Evolutionary conservation across 2,888 invertebrate species (phyloP), one percentile per base, ranked within the genome.

Genomic region (Andrena haemorrhoa): DNA sequence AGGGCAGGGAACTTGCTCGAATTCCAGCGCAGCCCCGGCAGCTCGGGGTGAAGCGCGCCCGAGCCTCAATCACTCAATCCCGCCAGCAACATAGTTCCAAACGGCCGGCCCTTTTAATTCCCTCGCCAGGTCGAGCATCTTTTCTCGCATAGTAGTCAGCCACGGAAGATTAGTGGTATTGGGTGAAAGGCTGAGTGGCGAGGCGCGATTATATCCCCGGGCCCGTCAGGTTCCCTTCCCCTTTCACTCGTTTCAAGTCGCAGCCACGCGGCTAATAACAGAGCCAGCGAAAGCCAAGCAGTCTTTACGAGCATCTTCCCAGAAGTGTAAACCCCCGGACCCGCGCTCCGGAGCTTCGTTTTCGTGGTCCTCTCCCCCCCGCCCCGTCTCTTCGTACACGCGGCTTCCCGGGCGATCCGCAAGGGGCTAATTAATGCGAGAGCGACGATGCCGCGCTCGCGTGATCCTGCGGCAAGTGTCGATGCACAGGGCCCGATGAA

Each of bases 291-390:
- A 89, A 92, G 89, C 90, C 92, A 88, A 89, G 91, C 91, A 86
- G 89, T 92, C 91, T 93, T 94, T 93, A 94, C 92, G 93, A 93
- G 91, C 92, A 83, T 90, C 92, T 94, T 94, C 93, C 87, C 92
- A 93, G 93, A 94, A 93, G 93, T 93, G 93, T 93, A 93, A 93
- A 93, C 91, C 91, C 88, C 68, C 79, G 83, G 86, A 82, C 74
- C 74, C 69, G 69, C 31, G 61, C 31, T 64, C 58, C 79, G 51
- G 31, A 65, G 51, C 68, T 72, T 66, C 47, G 66, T 68, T 61
- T 61, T 31, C 51, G 33, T 20, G 68, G 68, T 2, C 49, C 53
- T 2, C 49, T 56, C 56, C 65, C 70, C 41, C 69, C 75, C 75
- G 77, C 82, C 65, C 51, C 16, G 29, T 16, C 23, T 16, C 29